Conservation (phyloP, 2,888 invertebrate genomes). For the Cheilosia vulpina region DNA sequence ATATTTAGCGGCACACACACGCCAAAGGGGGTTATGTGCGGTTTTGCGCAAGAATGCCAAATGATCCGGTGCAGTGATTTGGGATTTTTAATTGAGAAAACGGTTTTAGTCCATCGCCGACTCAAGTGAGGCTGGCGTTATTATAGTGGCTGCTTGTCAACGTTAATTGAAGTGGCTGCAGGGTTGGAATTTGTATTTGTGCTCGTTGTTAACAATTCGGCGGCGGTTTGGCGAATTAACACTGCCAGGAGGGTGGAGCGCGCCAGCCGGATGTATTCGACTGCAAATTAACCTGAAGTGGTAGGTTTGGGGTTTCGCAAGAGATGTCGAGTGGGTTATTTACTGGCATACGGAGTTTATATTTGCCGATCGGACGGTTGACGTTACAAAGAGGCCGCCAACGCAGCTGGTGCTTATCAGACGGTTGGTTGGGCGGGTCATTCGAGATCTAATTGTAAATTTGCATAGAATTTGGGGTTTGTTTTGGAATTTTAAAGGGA, state of each 20-base stretch:
- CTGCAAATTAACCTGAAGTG: conserved; percentile 61
- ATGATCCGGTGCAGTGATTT: conserved; percentile 61
- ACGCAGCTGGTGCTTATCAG: too few relatives aligned
- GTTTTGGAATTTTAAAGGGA: too few relatives aligned
- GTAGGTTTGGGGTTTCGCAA: conserved; percentile 36
- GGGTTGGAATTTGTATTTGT: conserved; percentile 50
- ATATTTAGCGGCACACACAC: conserved; percentile 27
- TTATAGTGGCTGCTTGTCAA: conserved; percentile 49
- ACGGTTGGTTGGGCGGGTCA: too few relatives aligned
- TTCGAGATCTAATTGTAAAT: too few relatives aligned
- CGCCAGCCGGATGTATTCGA: conserved; percentile 34
- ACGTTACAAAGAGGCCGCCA: conserved; percentile 37
- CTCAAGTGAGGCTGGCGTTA: conserved; percentile 51
- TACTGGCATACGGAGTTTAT: conserved; percentile 12
- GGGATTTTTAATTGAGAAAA: conserved; percentile 71
- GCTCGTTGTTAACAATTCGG: conserved; percentile 44
- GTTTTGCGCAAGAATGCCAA: conserved; percentile 66
- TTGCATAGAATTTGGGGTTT: too few relatives aligned
- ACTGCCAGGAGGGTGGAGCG: conserved; percentile 55
- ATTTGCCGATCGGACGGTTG: neutral
- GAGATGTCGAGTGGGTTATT: conserved; percentile 51
- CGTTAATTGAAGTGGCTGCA: conserved; percentile 63
- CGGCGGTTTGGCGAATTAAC: conserved; percentile 64
- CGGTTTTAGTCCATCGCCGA: conserved; percentile 43
- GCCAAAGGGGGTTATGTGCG: conserved; percentile 23